Conservation (phyloP, 2,888 invertebrate species). For the Ptycholaimellus sp. region DNA sequence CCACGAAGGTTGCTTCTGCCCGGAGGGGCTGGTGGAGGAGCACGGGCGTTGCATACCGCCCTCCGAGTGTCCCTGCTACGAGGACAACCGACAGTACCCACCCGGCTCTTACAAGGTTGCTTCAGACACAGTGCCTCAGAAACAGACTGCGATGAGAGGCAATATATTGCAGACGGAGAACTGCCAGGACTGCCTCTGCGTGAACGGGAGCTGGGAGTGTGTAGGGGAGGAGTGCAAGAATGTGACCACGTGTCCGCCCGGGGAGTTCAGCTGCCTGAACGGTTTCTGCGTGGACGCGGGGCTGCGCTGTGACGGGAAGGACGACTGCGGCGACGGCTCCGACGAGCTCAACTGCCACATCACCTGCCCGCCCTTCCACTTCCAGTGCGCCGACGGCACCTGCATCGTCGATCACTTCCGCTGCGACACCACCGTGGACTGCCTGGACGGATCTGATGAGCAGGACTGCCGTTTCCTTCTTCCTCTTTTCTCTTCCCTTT, state of each 20-base stretch:
- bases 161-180: no score
- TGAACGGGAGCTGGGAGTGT: slow-evolving; percentile 52
- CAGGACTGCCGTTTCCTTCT: slow-evolving; percentile 1
- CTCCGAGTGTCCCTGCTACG: slow-evolving; percentile 49
- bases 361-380: not conserved
- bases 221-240: slow-evolving; percentile 42
- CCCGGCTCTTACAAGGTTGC: slow-evolving; percentile 37
- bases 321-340: slow-evolving; percentile 6
- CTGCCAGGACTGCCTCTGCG: slow-evolving; percentile 38
- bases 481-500: not conserved
- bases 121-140: slow-evolving; percentile 4
- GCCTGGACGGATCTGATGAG: slow-evolving; percentile 4
- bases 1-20: slow-evolving; percentile 72
- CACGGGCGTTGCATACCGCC: slow-evolving; percentile 48
- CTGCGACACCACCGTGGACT: slow-evolving; percentile 4
- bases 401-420: slow-evolving; percentile 1
- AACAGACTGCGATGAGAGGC: no score
- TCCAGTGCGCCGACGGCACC: slow-evolving; percentile 2
- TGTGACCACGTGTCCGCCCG: slow-evolving; percentile 2
- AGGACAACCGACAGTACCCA: slow-evolving; percentile 46
- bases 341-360: slow-evolving; percentile 1
- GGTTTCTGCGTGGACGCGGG: not conserved
- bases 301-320: slow-evolving; percentile 2
- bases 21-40: slow-evolving; percentile 48
- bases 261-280: slow-evolving; percentile 4